A percentile compares a stretch with the other conserved stretches of the same genome.
Evolutionary conservation across 2,113 vertebrate species (phyloP).

Genomic region (Nothoprocta pentlandii): DNA sequence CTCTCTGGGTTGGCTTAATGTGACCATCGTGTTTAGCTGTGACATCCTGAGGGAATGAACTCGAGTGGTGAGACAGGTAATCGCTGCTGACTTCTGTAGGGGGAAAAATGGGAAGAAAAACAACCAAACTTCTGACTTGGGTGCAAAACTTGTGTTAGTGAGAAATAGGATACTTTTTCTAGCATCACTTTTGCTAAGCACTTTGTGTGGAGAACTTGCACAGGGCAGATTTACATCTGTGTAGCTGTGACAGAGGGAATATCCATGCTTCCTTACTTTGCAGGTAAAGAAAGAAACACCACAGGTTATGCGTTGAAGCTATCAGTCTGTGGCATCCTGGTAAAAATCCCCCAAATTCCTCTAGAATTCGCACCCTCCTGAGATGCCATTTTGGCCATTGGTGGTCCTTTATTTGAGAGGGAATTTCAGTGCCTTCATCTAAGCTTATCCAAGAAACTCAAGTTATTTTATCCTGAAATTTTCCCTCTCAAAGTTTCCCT

Average conservation of each 20-base stretch:
- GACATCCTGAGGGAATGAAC: fast-evolving
- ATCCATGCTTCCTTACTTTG: neutral
- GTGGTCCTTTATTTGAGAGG: neutral
- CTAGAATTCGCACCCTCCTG: neutral
- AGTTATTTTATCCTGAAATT: neutral
- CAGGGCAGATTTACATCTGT: neutral
- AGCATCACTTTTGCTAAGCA: fast-evolving
- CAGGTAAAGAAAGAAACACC: neutral
- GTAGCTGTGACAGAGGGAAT: neutral
- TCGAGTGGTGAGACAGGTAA: neutral
- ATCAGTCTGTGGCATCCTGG: neutral
- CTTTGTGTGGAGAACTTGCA: too few relatives aligned
- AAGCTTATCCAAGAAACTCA: neutral
- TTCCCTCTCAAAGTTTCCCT: neutral
- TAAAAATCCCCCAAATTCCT: neutral
- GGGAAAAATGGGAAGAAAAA: neutral
- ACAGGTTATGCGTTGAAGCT: neutral
- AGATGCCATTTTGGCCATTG: neutral
- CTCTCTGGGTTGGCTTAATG: fast-evolving
- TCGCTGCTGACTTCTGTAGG: neutral
- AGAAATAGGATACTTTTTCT: neutral
- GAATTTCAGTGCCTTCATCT: neutral
- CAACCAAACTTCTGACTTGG: neutral
- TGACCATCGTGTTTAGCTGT: neutral
- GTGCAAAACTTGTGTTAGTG: neutral